Conservation (phyloP, 1,140 invertebrate genomes). For the Drosophila hydei region DNA sequence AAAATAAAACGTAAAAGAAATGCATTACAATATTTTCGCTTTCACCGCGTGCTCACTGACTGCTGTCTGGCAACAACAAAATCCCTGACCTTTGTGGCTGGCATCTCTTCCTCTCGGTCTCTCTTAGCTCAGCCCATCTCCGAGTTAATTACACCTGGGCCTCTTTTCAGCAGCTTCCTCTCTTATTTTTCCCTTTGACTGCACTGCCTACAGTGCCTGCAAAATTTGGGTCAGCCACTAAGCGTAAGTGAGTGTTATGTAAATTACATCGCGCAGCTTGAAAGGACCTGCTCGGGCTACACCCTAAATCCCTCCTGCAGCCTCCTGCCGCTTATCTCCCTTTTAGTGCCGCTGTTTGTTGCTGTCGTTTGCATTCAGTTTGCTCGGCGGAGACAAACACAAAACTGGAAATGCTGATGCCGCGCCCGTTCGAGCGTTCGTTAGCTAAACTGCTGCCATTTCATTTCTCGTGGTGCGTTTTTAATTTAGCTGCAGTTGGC, state of each 20-base stretch:
- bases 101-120: slow-evolving; percentile 15
- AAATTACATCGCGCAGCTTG: slow-evolving; percentile 63
- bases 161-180: slow-evolving; percentile 18
- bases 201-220: slow-evolving; percentile 22
- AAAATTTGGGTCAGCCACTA: slow-evolving; percentile 76
- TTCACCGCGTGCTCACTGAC: slow-evolving; percentile 55
- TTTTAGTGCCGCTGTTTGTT: slow-evolving; percentile 11
- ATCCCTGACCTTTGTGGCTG: slow-evolving; percentile 77
- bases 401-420: slow-evolving; percentile 52
- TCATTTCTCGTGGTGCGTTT: slow-evolving; percentile 48
- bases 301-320: neutral
- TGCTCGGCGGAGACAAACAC: slow-evolving; percentile 4
- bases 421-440: slow-evolving; percentile 49
- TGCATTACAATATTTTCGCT: slow-evolving; percentile 64
- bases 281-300: slow-evolving; percentile 63
- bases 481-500: slow-evolving; percentile 69
- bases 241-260: slow-evolving; percentile 79
- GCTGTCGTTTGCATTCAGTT: slow-evolving; percentile 25
- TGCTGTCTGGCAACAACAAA: slow-evolving; percentile 38
- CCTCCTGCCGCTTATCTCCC: neutral
- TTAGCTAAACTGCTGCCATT: slow-evolving; percentile 57
- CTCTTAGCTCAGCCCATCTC: neutral
- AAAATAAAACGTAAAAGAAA: slow-evolving; percentile 48
- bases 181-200: slow-evolving; percentile 24
- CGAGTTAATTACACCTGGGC: slow-evolving; percentile 66